These are phyloP conservation scores for Naja naja DNA, from an alignment of 2,113 vertebrate species.

Conservation along the genomic window DNA sequence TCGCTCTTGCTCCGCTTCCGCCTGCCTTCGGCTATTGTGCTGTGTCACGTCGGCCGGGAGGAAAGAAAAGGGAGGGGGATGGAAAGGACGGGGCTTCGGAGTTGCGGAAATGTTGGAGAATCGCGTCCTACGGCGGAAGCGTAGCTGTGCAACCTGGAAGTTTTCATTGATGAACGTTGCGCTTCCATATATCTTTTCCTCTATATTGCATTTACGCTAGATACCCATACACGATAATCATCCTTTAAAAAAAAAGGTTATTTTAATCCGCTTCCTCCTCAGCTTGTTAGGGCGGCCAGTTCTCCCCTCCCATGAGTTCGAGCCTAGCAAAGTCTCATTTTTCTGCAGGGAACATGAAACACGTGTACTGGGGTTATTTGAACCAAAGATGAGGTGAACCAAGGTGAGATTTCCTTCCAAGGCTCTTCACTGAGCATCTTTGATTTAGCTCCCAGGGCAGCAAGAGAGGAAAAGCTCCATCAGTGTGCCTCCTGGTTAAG, in stretches of 20 bases:
- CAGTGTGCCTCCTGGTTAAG: background rate
- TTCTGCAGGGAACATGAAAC: background rate
- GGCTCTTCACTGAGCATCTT: background rate
- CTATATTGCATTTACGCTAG: background rate
- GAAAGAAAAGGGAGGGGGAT: background rate
- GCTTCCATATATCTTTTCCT: background rate
- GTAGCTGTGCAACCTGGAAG: background rate
- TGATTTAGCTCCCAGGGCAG: background rate
- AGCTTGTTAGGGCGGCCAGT: background rate
- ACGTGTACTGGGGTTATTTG: background rate
- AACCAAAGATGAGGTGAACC: background rate
- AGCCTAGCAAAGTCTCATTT: background rate
- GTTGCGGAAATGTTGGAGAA: background rate
- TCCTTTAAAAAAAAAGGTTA: background rate
- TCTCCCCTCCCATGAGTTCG: background rate
- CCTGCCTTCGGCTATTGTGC: background rate
- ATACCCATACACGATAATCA: background rate
- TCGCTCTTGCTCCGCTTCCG: background rate
- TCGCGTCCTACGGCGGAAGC: background rate
- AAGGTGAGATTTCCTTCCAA: background rate
- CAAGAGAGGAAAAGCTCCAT: background rate
- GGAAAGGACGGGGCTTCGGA: background rate
- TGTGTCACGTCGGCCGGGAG: constrained; percentile 21
- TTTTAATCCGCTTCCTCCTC: background rate
- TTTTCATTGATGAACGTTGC: rapidly evolving